A percentile compares a stretch with the other conserved stretches of the same genome.
Conservation (phyloP, 2,113 vertebrate genomes). For the Heterocephalus glaber region DNA sequence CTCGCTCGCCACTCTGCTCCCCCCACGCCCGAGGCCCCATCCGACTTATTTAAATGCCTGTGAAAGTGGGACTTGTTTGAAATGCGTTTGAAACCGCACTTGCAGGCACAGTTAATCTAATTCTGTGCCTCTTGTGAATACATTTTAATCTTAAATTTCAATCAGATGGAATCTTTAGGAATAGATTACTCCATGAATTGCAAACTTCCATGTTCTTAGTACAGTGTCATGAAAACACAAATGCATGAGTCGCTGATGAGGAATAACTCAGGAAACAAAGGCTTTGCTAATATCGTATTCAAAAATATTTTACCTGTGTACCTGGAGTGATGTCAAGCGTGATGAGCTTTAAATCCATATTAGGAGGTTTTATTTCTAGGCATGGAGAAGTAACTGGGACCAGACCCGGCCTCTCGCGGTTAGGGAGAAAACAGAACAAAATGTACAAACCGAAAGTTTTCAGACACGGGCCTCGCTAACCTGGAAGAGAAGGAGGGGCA, state of each 20-base stretch:
- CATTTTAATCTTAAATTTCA: slow-evolving; percentile 75
- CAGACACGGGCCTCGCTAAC: neutral
- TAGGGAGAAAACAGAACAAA: neutral
- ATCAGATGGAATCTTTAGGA: slow-evolving; percentile 69
- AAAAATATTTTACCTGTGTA: neutral
- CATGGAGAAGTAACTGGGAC: neutral
- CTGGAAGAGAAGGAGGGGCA: neutral
- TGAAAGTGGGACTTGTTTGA: slow-evolving; percentile 55
- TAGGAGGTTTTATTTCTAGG: neutral
- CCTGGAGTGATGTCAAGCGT: neutral
- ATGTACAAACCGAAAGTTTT: neutral
- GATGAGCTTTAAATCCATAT: neutral
- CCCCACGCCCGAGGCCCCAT: slow-evolving; percentile 13
- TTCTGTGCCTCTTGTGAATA: slow-evolving; percentile 61
- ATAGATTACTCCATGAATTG: slow-evolving; percentile 27
- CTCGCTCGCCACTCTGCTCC: too few relatives aligned
- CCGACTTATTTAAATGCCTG: slow-evolving; percentile 37
- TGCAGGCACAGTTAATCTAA: slow-evolving; percentile 63
- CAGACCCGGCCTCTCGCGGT: neutral
- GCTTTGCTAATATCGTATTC: slow-evolving; percentile 44
- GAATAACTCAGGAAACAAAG: slow-evolving; percentile 12
- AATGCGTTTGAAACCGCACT: slow-evolving; percentile 50
- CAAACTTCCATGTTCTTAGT: neutral
- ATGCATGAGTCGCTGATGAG: slow-evolving; percentile 14
- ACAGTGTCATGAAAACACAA: slow-evolving; percentile 16